phyloP scores from a whole-genome alignment of 2,888 invertebrate genomes.

The Folsomia candida region DNA sequence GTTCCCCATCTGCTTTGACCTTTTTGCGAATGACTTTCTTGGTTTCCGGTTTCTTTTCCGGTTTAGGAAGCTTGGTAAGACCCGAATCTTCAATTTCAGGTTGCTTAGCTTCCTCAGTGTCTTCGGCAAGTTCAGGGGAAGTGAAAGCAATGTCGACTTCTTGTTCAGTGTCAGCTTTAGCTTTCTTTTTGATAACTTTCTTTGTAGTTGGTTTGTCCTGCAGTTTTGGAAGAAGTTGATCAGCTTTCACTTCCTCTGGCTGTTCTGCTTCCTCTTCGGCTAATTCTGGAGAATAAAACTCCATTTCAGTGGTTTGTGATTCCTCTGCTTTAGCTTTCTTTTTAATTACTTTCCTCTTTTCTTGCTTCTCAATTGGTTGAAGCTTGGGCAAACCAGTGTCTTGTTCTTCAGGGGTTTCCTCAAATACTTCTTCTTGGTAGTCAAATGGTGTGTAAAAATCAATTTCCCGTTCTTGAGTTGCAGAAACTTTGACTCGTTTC shows the following conservation, averaged over 20 bases:
- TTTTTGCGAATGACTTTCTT: too few species aligned
- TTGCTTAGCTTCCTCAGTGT: neutral
- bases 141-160: neutral
- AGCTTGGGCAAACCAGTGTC: neutral
- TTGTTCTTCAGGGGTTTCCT: conserved; percentile 50
- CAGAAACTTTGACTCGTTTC: conserved; percentile 39
- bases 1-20: too few species aligned
- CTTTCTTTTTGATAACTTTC: neutral
- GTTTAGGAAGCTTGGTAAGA: too few species aligned
- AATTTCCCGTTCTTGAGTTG: conserved; percentile 7
- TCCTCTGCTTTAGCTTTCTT: conserved; percentile 11
- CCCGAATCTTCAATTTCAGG: neutral
- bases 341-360: conserved; percentile 4
- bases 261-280: conserved; percentile 10
- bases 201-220: neutral
- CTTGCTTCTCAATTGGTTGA: neutral
- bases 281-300: conserved; percentile 18
- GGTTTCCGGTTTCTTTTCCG: too few species aligned
- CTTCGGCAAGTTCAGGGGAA: neutral
- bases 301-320: neutral
- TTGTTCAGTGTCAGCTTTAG: neutral
- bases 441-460: neutral
- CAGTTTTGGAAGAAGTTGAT: neutral
- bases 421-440: conserved; percentile 40
- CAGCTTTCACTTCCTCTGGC: conserved; percentile 12